Base-by-base conservation (phyloP, 1,140 invertebrate genomes). In the Nylanderia fulva region DNA sequence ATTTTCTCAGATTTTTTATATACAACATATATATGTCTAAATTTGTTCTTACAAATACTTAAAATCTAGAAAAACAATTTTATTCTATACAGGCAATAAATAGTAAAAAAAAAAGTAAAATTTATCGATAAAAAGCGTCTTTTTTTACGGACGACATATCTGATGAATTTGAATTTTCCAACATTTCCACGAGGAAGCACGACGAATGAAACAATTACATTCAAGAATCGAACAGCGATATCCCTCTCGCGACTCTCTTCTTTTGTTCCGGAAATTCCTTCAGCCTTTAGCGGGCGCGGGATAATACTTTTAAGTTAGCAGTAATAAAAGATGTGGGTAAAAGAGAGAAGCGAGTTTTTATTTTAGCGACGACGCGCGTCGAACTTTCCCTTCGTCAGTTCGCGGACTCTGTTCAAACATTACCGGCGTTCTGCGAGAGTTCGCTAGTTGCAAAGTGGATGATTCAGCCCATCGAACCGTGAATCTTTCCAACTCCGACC, bases 341-440 rank as follows among this genome's bases (percentile, higher is more conserved):
- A 2, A 48, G 15, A 15, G 15, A 61, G n/a, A 29, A 36, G 52
- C 33, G n/a, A 33, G 54, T 75, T 75, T 75, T 75, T 75, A 75
- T 75, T 75, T 60, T 75, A 75, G 36, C 54, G 36, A 29, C 15
- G 29, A n/a, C 36, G 72, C 72, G 54, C 36, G 42, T 75, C 72
- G 54, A 75, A 75, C 72, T 75, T 75, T n/a, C 36, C 54, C 54
- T 36, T 75, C 72, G 72, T 75, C 72, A 75, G 72, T 54, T 72
- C 52, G 72, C 56, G 72, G 72, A 75, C 56, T 61, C 56, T 75
- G 72, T 75, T 75, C 72, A 75, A 75, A 75, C 72, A 75, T 75
- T 75, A 42, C 72, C 56, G 54, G 21, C 72, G 72, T 75, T 56
- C 54, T 60, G 54, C 36, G 61, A 42, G 72, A 72, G 69, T 75